Base-by-base conservation (phyloP, 2,888 invertebrate genomes). In the Tillus elongatus region DNA sequence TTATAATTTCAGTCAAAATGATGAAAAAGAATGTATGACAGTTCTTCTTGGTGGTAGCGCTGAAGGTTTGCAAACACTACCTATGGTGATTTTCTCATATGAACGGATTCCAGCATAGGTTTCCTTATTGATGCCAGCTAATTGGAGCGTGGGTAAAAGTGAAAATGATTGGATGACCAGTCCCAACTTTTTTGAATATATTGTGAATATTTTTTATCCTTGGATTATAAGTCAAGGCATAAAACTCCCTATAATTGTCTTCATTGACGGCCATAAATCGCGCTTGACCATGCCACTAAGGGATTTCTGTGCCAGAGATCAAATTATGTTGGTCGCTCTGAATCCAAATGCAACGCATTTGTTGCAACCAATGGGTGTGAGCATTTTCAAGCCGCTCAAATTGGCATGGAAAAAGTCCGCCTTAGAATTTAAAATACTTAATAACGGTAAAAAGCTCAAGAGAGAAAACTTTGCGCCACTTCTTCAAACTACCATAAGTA, bases 191-290 rank as follows among this genome's bases (percentile, higher is more conserved):
- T n/a, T n/a, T n/a, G n/a, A n/a, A n/a, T n/a, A n/a, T n/a, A n/a
- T n/a, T n/a, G n/a, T 6, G 6, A 19, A 19, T n/a, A 19, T 19
- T 19, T 19, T 19, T 19, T n/a, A 29, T 11, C 30, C 31, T 19
- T 19, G 24, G 24, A 6, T 19, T n/a, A 19, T n/a, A 19, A 19
- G n/a, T 8, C 6, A 19, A 8, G n/a, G n/a, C n/a, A 19, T 19
- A 8, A 19, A 6, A 6, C 6, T 6, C 6, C 24, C 24, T 19
- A n/a, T 19, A 8, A 19, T 19, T 8, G 6, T 19, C n/a, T 19
- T 8, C n/a, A n/a, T 19, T 6, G 24, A 19, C n/a, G 24, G 24
- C n/a, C 24, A 19, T 19, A 19, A 19, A n/a, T 19, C 24, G 6
- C 24, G n/a, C n/a, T n/a, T 19, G n/a, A 19, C 24, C 6, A 8